Conservation (phyloP, 92 coral and sea anemone species). For the Nematostella vectensis region DNA sequence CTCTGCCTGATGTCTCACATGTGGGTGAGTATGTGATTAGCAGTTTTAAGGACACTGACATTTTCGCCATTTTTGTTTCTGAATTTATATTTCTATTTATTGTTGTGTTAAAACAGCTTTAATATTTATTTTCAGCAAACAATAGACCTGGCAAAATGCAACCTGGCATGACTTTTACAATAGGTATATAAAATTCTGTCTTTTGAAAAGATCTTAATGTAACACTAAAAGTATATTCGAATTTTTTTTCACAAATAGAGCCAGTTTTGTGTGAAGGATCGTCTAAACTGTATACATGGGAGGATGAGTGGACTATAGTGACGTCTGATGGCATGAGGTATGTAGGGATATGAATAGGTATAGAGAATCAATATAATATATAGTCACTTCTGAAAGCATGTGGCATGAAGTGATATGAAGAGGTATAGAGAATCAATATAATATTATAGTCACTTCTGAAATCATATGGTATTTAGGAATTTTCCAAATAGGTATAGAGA, state of each 20-base stretch:
- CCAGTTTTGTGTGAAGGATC: conserved; percentile 89
- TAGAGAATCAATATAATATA: too few species aligned
- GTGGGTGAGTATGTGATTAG: conserved; percentile 59
- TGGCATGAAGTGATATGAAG: too few species aligned
- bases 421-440: too few species aligned
- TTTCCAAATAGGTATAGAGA: too few species aligned
- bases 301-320: conserved; percentile 94
- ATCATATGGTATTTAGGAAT: too few species aligned
- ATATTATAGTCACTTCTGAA: too few species aligned
- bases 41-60: background rate
- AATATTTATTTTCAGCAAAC: conserved; percentile 31
- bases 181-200: conserved; percentile 34
- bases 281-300: conserved; percentile 41
- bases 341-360: too few species aligned
- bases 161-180: conserved; percentile 93
- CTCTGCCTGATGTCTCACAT: conserved; percentile 82
- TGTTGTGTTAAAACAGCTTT: background rate
- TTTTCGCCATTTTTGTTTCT: too few species aligned
- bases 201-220: background rate
- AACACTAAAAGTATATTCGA: too few species aligned
- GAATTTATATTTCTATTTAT: too few species aligned
- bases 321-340: conserved; percentile 86
- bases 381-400: too few species aligned
- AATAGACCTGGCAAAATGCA: conserved; percentile 70
- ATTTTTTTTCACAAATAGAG: conserved; percentile 20